Percentiles rank a stretch among this genome's conserved stretches.
phyloP scores from a whole-genome alignment of 2,888 invertebrate species.

The Invenusta paracnida region DNA sequence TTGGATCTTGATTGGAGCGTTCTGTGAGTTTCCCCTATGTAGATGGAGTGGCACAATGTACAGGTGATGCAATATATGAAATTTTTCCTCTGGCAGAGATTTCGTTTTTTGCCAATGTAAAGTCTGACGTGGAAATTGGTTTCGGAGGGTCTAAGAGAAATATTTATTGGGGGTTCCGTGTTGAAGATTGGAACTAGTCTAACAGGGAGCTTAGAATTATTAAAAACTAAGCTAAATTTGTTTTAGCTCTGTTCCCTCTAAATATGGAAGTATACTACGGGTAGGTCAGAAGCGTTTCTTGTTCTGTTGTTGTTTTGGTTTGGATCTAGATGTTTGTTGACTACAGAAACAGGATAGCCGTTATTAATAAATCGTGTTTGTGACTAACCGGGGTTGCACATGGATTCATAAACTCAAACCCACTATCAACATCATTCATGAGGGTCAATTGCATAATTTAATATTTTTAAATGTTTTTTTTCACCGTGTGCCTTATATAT shows the following conservation, averaged over 20 bases:
- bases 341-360: background rate
- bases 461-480: too few species aligned
- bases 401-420: too few species aligned
- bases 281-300: too few species aligned
- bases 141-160: background rate
- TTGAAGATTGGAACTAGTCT: background rate
- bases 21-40: background rate
- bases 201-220: background rate
- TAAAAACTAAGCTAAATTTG: background rate
- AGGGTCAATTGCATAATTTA: too few species aligned
- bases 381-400: background rate
- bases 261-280: background rate
- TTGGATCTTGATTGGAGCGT: background rate
- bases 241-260: background rate
- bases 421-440: too few species aligned
- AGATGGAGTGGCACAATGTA: background rate
- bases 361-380: background rate
- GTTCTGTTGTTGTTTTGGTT: too few species aligned
- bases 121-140: background rate
- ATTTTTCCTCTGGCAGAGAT: background rate
- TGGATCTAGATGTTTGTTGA: background rate
- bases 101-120: background rate
- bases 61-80: background rate
- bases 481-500: too few species aligned
- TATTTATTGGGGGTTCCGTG: background rate